A percentile compares a stretch with the other conserved stretches of the same genome.
These are phyloP conservation scores for Enteromius fasciolatus DNA, from an alignment of 2,797 vertebrate species.

Conservation along the genomic window DNA sequence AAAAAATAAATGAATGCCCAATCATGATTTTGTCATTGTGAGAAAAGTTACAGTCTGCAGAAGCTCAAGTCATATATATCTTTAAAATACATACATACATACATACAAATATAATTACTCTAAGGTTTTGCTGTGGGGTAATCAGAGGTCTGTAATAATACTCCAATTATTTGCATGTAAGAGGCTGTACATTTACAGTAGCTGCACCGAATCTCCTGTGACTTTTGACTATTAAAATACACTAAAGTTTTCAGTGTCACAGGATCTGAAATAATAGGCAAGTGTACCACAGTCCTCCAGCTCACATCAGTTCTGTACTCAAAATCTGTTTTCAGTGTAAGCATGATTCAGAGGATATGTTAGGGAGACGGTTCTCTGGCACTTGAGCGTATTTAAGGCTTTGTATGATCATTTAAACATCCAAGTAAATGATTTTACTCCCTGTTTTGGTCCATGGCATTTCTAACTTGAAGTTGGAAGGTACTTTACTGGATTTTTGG, in stretches of 20 bases:
- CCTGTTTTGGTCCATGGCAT: slow-evolving; percentile 56
- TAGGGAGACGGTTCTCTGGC: slow-evolving; percentile 11
- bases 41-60: slow-evolving; percentile 46
- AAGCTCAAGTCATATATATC: slow-evolving; percentile 48
- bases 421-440: slow-evolving; percentile 45
- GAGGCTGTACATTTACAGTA: slow-evolving; percentile 46
- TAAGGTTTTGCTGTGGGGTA: slow-evolving; percentile 37
- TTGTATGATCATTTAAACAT: slow-evolving; percentile 35
- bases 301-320: slow-evolving; percentile 11
- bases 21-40: slow-evolving; percentile 43
- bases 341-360: slow-evolving; percentile 1
- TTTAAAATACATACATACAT: slow-evolving; percentile 45
- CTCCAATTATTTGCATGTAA: slow-evolving; percentile 40
- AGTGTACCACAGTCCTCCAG: slow-evolving; percentile 17
- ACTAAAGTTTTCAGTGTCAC: background rate
- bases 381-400: slow-evolving; percentile 50
- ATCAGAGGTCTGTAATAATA: slow-evolving; percentile 44
- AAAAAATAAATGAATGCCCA: slow-evolving; percentile 51
- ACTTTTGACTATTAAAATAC: slow-evolving; percentile 4
- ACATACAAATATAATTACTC: slow-evolving; percentile 38
- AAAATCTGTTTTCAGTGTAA: slow-evolving; percentile 24
- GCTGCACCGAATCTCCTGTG: slow-evolving; percentile 42
- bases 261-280: background rate
- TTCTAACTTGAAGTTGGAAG: slow-evolving; percentile 4
- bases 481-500: slow-evolving; percentile 29